A percentile compares a stretch with the other conserved stretches of the same genome.
These are phyloP conservation scores for Brachystomella parvula DNA, from an alignment of 1,140 invertebrate species.

Conservation along the genomic window DNA sequence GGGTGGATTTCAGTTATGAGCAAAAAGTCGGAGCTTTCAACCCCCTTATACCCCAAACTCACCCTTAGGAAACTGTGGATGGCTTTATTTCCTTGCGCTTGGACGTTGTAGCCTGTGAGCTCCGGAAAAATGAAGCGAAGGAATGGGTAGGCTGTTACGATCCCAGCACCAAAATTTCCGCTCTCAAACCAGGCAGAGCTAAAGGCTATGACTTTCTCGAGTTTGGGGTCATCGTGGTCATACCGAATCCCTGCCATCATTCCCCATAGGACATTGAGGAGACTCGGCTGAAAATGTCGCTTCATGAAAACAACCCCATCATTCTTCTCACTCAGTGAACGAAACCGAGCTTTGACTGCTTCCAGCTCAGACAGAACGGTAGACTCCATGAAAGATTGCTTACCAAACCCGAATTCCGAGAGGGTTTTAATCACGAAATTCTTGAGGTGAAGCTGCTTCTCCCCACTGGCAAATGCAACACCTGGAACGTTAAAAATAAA, in stretches of 20 bases:
- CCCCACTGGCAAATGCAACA: slow-evolving; percentile 21
- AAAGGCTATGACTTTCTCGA: slow-evolving; percentile 21
- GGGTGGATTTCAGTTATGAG: too few relatives aligned
- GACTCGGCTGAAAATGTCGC: slow-evolving; percentile 40
- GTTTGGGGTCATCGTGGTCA: slow-evolving; percentile 41
- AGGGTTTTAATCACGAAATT: slow-evolving; percentile 22
- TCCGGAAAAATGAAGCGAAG: slow-evolving; percentile 63
- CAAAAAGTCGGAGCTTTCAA: too few relatives aligned
- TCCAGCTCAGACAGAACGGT: slow-evolving; percentile 24
- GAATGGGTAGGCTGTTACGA: slow-evolving; percentile 47
- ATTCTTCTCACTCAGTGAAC: not conserved
- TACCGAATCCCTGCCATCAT: slow-evolving; percentile 70
- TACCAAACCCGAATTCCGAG: slow-evolving; percentile 35
- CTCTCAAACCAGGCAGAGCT: slow-evolving; percentile 28
- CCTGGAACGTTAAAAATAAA: slow-evolving; percentile 22
- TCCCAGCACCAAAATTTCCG: slow-evolving; percentile 31
- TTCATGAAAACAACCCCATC: slow-evolving; percentile 34
- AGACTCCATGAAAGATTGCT: slow-evolving; percentile 25
- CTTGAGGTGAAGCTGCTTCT: slow-evolving; percentile 15
- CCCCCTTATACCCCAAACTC: too few relatives aligned
- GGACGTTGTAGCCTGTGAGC: slow-evolving; percentile 58
- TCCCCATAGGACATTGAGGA: slow-evolving; percentile 75
- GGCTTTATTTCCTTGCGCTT: slow-evolving; percentile 11
- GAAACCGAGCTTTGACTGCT: slow-evolving; percentile 12
- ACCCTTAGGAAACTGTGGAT: slow-evolving; percentile 19